Evolutionary conservation across 2,888 invertebrate species (phyloP), one percentile per base, ranked within the genome.

Genomic region (Trissonchulus sp.): DNA sequence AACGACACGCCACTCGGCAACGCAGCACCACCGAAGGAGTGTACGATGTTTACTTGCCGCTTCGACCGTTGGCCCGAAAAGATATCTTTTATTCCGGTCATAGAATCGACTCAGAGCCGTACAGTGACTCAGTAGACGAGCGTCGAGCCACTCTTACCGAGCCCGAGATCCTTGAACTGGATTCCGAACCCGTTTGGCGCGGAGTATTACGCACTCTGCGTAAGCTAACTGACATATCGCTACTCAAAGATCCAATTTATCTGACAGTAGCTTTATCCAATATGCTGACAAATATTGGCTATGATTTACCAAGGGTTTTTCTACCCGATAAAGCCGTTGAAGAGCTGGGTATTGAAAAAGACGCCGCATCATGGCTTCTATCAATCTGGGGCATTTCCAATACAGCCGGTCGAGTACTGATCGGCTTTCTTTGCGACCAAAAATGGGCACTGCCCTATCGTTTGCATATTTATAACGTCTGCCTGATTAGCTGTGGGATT

Each of bases 201-300:
- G 37, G 36, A 8, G 34, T 34, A n/a, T 15, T 31, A 8, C 35
- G 36, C 2, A 69, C 36, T 8, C 37, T 69, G 28, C 33, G 36
- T 75, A 80, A 83, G 86, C 93, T 95, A 92, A 88, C 96, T 82
- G 93, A 95, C 83, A 88, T 95, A 79, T 89, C 90, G 0, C 88
- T 99, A 72, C 88, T 98, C 76, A 89, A 90, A 80, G 93, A 95
- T 85, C 89, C 91, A 36, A 88, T 95, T 78, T 98, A 96, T 85
- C 88, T 97, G 78, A 87, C 97, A 77, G 98, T 97, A 85, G 90
- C 91, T 23, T 81, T 93, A 74, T 97, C 97, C 62, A 99, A 99
- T 86, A 94, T 99, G 85, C 90, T 93, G 83, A 94, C 94, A 65
- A 95, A 93, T 84, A 91, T 96, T 83, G 95, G 95, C 77, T 95